Evolutionary conservation across 1,140 invertebrate species (phyloP), one percentile per base, ranked within the genome.

Genomic region (Helicoverpa armigera): DNA sequence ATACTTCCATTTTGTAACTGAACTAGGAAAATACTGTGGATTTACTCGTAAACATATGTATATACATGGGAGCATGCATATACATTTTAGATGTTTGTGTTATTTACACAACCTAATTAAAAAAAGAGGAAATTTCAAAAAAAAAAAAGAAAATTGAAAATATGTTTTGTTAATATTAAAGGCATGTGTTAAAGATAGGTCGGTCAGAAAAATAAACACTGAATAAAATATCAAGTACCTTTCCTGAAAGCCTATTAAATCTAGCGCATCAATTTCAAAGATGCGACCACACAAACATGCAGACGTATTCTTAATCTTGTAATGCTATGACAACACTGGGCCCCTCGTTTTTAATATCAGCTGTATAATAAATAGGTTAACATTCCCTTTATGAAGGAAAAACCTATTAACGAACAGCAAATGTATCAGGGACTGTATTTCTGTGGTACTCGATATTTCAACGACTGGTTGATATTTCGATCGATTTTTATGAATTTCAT

Each of bases 311-410:
- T 65, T 77, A 77, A 77, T 77, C 75, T 77, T 77, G 43, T 77
- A 23, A 65, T 73, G 67, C 18, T 69, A n/a, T 48, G 72, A 63
- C 75, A 67, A 65, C 76, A 50, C 76, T 58, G 85, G 82, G 73
- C 80, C 84, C 83, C 86, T 85, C 85, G 87, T 91, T 94, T 94
- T 94, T 94, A 94, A 94, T 94, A 94, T 92, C 87, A 89, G 83
- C 90, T 87, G 87, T 86, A 91, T 94, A 93, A 94, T 94, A 94
- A 94, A 94, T 94, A 92, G 91, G 91, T 92, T 92, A 92, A 88
- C 91, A 94, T 94, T 94, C 93, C 86, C 91, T 89, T 94, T 94
- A 94, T 94, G 93, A 94, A 92, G 91, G 91, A 87, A 94, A 93
- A 94, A 93, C 92, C 90, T 93, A 94, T 94, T 94, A 94, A 94